Percentiles rank a stretch among this genome's conserved stretches.
Evolutionary conservation across 2,797 vertebrate genomes (phyloP).

Genomic region (Chelonia mydas): DNA sequence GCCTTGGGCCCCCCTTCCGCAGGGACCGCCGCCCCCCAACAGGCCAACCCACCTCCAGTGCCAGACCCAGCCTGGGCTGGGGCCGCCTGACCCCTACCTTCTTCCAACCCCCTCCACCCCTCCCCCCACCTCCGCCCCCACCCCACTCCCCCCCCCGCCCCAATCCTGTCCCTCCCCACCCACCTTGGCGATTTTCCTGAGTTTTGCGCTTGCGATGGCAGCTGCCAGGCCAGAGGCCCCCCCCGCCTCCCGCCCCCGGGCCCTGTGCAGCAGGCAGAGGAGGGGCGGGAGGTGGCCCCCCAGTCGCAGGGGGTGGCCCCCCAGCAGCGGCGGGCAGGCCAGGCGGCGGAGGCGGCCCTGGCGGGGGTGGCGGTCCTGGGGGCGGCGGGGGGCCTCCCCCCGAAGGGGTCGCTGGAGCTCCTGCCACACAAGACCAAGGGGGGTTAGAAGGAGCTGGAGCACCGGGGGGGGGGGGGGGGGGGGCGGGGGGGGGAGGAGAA

Average conservation of each 20-base stretch:
- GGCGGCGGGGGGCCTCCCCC: slow-evolving; percentile 74
- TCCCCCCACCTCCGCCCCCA: neutral
- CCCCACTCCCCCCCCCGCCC: neutral
- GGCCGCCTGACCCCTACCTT: neutral
- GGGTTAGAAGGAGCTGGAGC: neutral
- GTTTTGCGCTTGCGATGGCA: slow-evolving; percentile 88
- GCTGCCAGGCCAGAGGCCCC: slow-evolving; percentile 78
- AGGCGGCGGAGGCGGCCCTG: slow-evolving; percentile 71
- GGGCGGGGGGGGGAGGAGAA: rapidly evolving
- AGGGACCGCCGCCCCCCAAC: too few relatives aligned
- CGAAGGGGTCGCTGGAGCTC: slow-evolving; percentile 34
- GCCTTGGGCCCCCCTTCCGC: neutral
- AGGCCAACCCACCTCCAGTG: too few relatives aligned
- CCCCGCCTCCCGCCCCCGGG: slow-evolving; percentile 61
- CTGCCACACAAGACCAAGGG: slow-evolving; percentile 9
- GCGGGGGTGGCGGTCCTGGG: slow-evolving; percentile 70
- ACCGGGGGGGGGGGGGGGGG: neutral
- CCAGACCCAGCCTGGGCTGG: too few relatives aligned
- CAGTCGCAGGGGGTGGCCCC: slow-evolving; percentile 45
- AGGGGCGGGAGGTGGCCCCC: slow-evolving; percentile 83
- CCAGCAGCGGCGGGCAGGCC: slow-evolving; percentile 70
- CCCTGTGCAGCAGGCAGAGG: slow-evolving; percentile 82
- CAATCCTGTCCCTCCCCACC: neutral
- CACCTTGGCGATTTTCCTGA: slow-evolving; percentile 87
- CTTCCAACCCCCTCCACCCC: neutral